Percentiles rank a stretch among this genome's conserved stretches.
These are phyloP conservation scores for Enteromius paludinosus DNA, from an alignment of 2,797 vertebrate genomes.

Conservation along the genomic window DNA sequence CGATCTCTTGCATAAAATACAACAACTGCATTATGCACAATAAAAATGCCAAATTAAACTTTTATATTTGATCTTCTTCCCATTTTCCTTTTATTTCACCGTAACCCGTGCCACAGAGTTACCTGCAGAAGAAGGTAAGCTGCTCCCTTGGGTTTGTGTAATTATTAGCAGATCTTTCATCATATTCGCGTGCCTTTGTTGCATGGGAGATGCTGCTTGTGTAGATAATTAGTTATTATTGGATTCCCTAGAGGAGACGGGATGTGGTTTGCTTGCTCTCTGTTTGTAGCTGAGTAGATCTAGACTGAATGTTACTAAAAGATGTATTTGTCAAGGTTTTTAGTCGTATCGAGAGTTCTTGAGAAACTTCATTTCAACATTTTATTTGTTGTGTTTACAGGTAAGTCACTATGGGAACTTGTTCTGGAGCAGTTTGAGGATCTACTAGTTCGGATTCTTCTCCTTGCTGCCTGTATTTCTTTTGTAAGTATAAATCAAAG, in stretches of 20 bases:
- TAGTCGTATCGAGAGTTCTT: too few species aligned
- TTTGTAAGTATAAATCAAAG: constrained; percentile 74
- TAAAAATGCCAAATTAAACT: neutral
- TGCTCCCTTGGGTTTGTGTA: constrained; percentile 22
- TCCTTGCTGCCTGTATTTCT: constrained; percentile 83
- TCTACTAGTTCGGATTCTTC: constrained; percentile 80
- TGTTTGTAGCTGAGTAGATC: constrained; percentile 14
- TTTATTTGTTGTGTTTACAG: constrained; percentile 63
- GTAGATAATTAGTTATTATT: constrained; percentile 52
- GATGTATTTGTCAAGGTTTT: constrained; percentile 8
- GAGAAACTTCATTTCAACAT: neutral
- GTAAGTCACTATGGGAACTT: constrained; percentile 82
- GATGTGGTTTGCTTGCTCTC: neutral
- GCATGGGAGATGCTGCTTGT: constrained; percentile 34
- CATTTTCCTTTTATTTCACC: constrained; percentile 16
- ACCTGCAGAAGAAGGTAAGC: constrained; percentile 81
- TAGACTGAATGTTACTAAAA: constrained; percentile 27
- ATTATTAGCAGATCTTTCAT: constrained; percentile 35
- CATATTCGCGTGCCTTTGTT: constrained; percentile 33
- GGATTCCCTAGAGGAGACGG: constrained; percentile 32
- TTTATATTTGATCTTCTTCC: constrained; percentile 14
- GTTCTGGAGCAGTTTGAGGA: constrained; percentile 84
- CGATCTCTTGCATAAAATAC: neutral
- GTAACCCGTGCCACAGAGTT: constrained; percentile 68
- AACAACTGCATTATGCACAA: neutral